phyloP scores from a whole-genome alignment of 2,888 invertebrate genomes.

The Hydraecia micacea region DNA sequence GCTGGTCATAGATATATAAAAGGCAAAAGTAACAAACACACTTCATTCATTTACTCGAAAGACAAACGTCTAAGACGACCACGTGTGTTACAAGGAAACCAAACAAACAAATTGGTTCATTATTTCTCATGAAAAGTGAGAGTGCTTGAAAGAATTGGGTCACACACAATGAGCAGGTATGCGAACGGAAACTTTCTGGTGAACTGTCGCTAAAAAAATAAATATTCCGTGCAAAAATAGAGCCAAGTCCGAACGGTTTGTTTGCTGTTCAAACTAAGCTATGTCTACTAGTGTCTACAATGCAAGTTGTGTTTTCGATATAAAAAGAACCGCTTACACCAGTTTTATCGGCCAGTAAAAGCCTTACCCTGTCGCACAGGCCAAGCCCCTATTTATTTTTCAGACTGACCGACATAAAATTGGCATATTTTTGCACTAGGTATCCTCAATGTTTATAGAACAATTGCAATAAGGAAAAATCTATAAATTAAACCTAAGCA shows the following conservation, averaged over 20 bases:
- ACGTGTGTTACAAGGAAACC: neutral
- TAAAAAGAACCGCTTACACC: conserved; percentile 26
- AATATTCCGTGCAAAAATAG: conserved; percentile 32
- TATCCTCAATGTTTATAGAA: neutral
- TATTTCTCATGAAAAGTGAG: conserved; percentile 16
- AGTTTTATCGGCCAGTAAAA: conserved; percentile 46
- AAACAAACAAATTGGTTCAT: neutral
- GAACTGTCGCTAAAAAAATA: conserved; percentile 11
- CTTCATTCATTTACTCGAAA: neutral
- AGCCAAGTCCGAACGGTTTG: conserved; percentile 16
- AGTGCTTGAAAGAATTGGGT: conserved; percentile 36
- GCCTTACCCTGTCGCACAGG: neutral
- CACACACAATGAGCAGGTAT: neutral
- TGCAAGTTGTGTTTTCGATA: conserved; percentile 29
- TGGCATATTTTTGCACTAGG: conserved; percentile 8
- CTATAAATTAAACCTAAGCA: neutral
- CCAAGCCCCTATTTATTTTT: conserved; percentile 50
- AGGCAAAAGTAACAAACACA: neutral
- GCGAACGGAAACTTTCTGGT: conserved; percentile 35
- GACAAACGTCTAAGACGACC: neutral
- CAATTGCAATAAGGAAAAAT: conserved; percentile 16
- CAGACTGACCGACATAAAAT: conserved; percentile 19
- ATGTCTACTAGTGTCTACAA: conserved; percentile 28
- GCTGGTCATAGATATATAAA: too few relatives aligned
- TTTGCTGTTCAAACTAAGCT: conserved; percentile 24